Evolutionary conservation across 2,888 invertebrate species (phyloP).

Genomic region (Oasisia sp.): DNA sequence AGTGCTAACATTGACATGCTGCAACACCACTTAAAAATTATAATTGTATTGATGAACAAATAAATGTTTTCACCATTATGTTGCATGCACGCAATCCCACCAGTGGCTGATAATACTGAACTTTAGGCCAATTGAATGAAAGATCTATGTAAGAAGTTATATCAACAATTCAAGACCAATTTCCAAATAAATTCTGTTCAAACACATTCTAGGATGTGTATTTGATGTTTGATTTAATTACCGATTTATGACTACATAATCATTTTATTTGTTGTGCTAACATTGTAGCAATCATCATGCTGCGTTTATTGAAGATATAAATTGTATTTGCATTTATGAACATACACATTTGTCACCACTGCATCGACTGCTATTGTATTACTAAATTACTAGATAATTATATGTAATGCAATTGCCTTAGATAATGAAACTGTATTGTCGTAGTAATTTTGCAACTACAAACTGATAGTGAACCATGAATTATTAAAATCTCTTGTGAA

Average conservation of each 20-base stretch:
- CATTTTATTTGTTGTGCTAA: too few relatives aligned
- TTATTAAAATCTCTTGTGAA: slow-evolving; percentile 5
- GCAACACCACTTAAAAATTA: too few relatives aligned
- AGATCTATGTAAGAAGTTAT: too few relatives aligned
- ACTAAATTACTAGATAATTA: not conserved
- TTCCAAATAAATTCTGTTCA: too few relatives aligned
- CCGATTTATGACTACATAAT: too few relatives aligned
- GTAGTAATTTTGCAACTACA: not conserved
- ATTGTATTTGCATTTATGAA: not conserved
- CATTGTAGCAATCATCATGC: not conserved
- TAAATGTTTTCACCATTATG: too few relatives aligned
- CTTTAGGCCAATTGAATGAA: too few relatives aligned
- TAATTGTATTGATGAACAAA: too few relatives aligned
- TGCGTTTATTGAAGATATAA: not conserved
- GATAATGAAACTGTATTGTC: not conserved
- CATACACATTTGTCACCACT: not conserved
- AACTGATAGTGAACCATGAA: not conserved
- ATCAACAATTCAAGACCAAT: too few relatives aligned
- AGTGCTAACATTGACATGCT: too few relatives aligned
- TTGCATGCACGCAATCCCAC: not conserved
- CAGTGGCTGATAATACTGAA: not conserved
- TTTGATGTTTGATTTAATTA: too few relatives aligned
- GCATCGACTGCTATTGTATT: not conserved
- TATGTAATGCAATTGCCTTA: not conserved
- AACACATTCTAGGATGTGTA: too few relatives aligned